Conservation (phyloP, 2,797 vertebrate species). For the Etheostoma perlongum region DNA sequence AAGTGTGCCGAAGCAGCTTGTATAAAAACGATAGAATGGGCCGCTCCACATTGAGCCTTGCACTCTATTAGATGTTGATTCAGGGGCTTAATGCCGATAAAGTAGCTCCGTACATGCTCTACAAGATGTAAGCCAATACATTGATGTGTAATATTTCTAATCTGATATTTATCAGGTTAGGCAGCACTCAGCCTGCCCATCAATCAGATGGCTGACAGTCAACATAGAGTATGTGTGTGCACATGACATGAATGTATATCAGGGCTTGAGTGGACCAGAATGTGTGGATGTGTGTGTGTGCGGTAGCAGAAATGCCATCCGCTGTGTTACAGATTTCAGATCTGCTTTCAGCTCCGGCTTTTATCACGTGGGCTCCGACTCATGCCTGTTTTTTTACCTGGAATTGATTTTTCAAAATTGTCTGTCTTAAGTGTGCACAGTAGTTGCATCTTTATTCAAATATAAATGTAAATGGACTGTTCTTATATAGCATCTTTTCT, state of each 20-base stretch:
- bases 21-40: slow-evolving; percentile 57
- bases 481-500: too few species aligned
- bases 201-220: slow-evolving; percentile 55
- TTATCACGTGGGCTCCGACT: background rate
- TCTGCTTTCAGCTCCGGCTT: slow-evolving; percentile 8
- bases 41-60: slow-evolving; percentile 23
- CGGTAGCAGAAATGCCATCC: slow-evolving; percentile 8
- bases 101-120: slow-evolving; percentile 40
- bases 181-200: slow-evolving; percentile 48
- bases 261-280: background rate
- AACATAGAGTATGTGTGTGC: slow-evolving; percentile 28
- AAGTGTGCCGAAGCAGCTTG: slow-evolving; percentile 65
- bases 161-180: slow-evolving; percentile 65
- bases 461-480: too few species aligned
- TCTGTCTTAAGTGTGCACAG: background rate
- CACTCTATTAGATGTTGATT: slow-evolving; percentile 68
- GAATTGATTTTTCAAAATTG: background rate
- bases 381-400: background rate
- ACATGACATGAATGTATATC: slow-evolving; percentile 42
- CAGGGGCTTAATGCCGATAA: slow-evolving; percentile 68
- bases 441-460: background rate
- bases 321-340: background rate
- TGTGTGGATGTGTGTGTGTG: background rate
- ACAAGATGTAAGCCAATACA: slow-evolving; percentile 53
- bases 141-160: slow-evolving; percentile 48